Evolutionary conservation across 2,888 invertebrate genomes (phyloP), one percentile per base, ranked within the genome.

Genomic region (Drosophila histrio): DNA sequence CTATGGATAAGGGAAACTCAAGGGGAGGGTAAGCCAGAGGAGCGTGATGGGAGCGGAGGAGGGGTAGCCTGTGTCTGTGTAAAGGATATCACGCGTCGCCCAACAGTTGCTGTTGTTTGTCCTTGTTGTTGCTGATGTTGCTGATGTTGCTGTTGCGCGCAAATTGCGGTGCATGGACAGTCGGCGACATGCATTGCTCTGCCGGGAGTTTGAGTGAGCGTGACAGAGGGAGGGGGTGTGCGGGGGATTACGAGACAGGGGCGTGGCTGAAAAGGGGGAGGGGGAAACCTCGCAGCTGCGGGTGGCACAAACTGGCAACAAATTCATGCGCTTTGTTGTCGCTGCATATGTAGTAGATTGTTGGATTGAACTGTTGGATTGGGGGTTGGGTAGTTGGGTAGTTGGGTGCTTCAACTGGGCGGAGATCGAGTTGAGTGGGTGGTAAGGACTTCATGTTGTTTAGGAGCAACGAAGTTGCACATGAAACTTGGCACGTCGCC

Each of bases 401-500:
- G 17, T 57, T 54, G 57, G 36, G 52, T 60, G 61, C 8, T 22
- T 11, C 6, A 7, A 3, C 11, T 24, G 9, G 5, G 9, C 13
- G 30, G 8, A 8, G 41, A 7, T n/a, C 24, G n/a, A 13, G 30
- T 2, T 30, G 43, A n/a, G 34, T n/a, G 22, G 11, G 2, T 11
- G 17, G 43, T 15, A 9, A 13, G 21, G 30, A 13, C n/a, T 15
- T 26, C 47, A 57, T n/a, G 43, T 76, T 74, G 77, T 71, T 76
- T 72, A 66, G 77, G 15, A 30, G 62, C 54, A 21, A 62, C 61
- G 30, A 72, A 76, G 74, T 74, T 74, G 71, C 68, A 81, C 74
- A 79, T 83, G 84, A 62, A 86, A 83, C 78, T 87, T 81, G 82
- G 82, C 87, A 85, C 86, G 83, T 85, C 74, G 77, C 78, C 78